A percentile compares a stretch with the other conserved stretches of the same genome.
Evolutionary conservation across 1,140 invertebrate genomes (phyloP).

Genomic region (Triops longicaudatus): DNA sequence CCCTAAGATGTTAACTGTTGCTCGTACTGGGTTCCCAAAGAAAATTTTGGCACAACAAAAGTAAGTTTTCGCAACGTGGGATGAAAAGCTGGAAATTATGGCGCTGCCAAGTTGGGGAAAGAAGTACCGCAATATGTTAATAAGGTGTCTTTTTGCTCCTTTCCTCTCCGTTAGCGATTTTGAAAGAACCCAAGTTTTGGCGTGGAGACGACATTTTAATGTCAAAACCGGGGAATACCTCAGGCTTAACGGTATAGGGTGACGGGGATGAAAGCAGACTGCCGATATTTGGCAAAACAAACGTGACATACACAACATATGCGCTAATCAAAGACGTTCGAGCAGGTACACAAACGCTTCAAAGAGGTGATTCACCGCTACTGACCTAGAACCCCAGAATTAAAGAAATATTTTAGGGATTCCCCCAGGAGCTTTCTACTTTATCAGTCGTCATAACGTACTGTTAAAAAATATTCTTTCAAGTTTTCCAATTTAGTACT

Average conservation of each 20-base stretch:
- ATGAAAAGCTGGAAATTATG: neutral
- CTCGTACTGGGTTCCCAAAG: too few species aligned
- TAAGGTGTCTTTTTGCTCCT: neutral
- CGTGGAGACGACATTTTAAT: neutral
- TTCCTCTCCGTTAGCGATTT: neutral
- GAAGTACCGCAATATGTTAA: conserved; percentile 2
- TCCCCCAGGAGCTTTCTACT: neutral
- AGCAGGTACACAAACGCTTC: neutral
- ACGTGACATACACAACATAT: neutral
- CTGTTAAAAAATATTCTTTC: too few species aligned
- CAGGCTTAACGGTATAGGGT: neutral
- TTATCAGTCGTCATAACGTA: neutral
- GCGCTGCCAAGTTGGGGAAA: neutral
- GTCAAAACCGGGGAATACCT: neutral
- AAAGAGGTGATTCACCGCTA: neutral
- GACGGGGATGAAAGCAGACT: neutral
- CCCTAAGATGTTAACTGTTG: too few species aligned
- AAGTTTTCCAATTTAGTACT: neutral
- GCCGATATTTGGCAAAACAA: neutral
- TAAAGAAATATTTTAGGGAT: neutral
- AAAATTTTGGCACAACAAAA: neutral
- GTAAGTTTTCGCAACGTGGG: neutral
- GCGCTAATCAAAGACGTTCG: neutral
- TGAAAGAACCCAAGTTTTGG: neutral
- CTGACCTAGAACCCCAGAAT: neutral